Conservation (phyloP, 2,888 invertebrate genomes). For the Lasius fuliginosus region DNA sequence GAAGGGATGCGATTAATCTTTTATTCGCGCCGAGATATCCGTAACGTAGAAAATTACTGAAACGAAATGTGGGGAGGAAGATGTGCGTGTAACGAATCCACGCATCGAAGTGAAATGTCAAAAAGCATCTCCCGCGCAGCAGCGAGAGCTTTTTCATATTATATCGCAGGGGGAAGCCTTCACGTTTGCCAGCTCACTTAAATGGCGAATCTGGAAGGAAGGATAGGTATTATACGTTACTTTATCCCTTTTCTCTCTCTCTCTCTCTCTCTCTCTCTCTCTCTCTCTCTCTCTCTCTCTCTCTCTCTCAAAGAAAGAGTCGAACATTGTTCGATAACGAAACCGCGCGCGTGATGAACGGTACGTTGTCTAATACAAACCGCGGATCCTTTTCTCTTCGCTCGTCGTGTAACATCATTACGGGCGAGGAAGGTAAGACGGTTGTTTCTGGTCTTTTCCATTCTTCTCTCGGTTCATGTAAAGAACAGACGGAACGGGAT, state of each 20-base stretch:
- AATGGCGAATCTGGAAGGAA: conserved; percentile 54
- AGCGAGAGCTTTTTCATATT: conserved; percentile 64
- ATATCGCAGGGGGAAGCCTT: conserved; percentile 57
- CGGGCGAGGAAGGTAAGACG: neutral
- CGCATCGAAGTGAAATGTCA: conserved; percentile 65
- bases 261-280: neutral
- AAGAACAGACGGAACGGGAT: neutral
- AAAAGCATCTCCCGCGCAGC: conserved; percentile 53
- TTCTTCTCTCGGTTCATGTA: neutral
- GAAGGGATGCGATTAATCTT: neutral
- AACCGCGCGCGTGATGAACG: conserved; percentile 56
- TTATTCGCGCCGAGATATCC: neutral
- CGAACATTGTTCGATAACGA: conserved; percentile 67
- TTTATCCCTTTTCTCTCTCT: neutral
- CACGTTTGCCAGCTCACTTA: conserved; percentile 70
- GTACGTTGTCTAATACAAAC: conserved; percentile 49
- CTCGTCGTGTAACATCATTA: conserved; percentile 35
- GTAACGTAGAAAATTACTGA: conserved; percentile 51
- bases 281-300: neutral
- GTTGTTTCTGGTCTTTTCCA: neutral
- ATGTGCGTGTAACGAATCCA: conserved; percentile 63
- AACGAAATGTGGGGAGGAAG: conserved; percentile 24
- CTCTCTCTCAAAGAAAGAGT: conserved; percentile 46
- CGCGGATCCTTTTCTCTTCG: neutral
- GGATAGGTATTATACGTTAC: conserved; percentile 61